These are phyloP conservation scores for Amphiprion percula DNA, from an alignment of 2,113 vertebrate species.

Conservation along the genomic window DNA sequence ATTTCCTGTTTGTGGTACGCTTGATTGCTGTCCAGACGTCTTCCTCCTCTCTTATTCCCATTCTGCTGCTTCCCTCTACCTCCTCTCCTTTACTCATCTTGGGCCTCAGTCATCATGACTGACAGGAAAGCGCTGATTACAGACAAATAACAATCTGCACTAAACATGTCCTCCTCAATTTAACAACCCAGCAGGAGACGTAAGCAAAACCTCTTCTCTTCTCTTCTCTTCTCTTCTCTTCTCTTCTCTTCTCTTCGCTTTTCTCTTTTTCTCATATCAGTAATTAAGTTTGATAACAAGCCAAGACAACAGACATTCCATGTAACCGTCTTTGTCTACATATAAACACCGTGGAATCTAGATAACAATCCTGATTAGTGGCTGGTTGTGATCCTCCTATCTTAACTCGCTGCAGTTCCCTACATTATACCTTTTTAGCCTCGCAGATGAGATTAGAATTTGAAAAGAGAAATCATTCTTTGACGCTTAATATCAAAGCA, in stretches of 20 bases:
- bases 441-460: constrained; percentile 70
- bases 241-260: not conserved
- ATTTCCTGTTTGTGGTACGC: constrained; percentile 78
- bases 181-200: constrained; percentile 56
- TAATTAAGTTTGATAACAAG: constrained; percentile 70
- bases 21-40: constrained; percentile 80
- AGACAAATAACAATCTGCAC: constrained; percentile 72
- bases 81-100: constrained; percentile 50
- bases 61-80: constrained; percentile 33
- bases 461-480: constrained; percentile 67
- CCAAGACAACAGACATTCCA: constrained; percentile 65
- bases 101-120: constrained; percentile 51
- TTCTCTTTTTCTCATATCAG: constrained; percentile 49
- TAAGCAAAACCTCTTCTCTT: constrained; percentile 34
- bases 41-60: constrained; percentile 59
- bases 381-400: constrained; percentile 57
- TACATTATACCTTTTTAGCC: constrained; percentile 47
- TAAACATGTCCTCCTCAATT: constrained; percentile 64
- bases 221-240: constrained; percentile 8
- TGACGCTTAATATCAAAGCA: constrained; percentile 68
- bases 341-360: constrained; percentile 66
- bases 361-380: constrained; percentile 70
- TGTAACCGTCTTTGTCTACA: constrained; percentile 65
- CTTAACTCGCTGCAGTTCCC: constrained; percentile 51
- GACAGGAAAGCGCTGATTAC: constrained; percentile 78